A percentile compares a stretch with the other conserved stretches of the same genome.
phyloP scores from a whole-genome alignment of 1,140 invertebrate genomes.

The Planococcus citri region DNA sequence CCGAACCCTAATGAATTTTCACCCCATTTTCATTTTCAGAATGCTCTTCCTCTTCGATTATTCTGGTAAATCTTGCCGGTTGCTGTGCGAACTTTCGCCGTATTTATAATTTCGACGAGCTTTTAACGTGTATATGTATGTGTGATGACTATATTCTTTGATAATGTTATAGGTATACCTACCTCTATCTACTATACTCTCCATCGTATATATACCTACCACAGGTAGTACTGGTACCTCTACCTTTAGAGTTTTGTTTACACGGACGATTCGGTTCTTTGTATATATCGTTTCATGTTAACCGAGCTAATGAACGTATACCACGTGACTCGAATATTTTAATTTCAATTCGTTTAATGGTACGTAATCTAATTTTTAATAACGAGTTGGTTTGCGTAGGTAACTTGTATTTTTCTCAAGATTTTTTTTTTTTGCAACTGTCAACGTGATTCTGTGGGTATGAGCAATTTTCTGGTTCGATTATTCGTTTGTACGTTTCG shows the following conservation, averaged over 20 bases:
- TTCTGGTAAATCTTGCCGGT: background rate
- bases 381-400: background rate
- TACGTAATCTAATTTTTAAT: background rate
- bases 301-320: background rate
- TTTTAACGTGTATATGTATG: conserved; percentile 13
- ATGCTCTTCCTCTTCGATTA: conserved; percentile 15
- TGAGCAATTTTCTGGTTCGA: too few relatives aligned
- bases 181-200: too few relatives aligned
- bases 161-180: too few relatives aligned
- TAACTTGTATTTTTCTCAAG: too few relatives aligned
- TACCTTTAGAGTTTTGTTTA: conserved; percentile 19
- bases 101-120: conserved; percentile 13
- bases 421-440: too few relatives aligned
- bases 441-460: too few relatives aligned
- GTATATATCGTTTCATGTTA: conserved; percentile 1
- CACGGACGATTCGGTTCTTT: conserved; percentile 17
- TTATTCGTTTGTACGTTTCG: too few relatives aligned
- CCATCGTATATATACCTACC: too few relatives aligned
- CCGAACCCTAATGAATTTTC: conserved; percentile 18
- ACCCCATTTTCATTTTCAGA: conserved; percentile 19
- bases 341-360: background rate
- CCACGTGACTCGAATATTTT: background rate
- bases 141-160: conserved; percentile 1
- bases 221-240: too few relatives aligned
- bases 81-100: background rate